Evolutionary conservation across 2,113 vertebrate genomes (phyloP), one percentile per base, ranked within the genome.

Genomic region (Carassius auratus): DNA sequence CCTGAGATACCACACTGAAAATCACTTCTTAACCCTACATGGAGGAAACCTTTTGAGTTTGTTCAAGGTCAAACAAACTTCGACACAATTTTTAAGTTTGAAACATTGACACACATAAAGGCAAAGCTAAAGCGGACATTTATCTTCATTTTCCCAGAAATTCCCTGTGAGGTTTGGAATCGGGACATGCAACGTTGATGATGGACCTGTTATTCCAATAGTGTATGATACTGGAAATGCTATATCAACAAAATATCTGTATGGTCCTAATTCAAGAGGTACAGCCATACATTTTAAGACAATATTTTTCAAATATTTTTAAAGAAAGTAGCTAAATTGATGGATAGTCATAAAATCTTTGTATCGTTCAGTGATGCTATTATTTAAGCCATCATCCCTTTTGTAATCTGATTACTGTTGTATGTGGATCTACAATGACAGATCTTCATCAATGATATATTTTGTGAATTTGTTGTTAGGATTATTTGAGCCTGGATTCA

Each of bases 191-290:
- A 8, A 6, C 2, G 73, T 2, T 3, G 23, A 89, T 80, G 89
- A 91, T 0, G 90, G 91, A 61, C 91, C 88, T 0, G 55, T 36
- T 1, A 9, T 86, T 33, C 91, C 89, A 6, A 48, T 92, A 21
- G 76, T 84, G 12, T 92, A 89, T 13, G 90, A 92, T 33, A 64
- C 13, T 17, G 87, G 87, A 36, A 66, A 79, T 55, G 12, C n/a
- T 8, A n/a, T 7, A 21, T 14, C 9, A 79, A 64, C 55, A 30
- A 74, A 1, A 55, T 38, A 23, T 19, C 14, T 83, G 5, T 88
- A 88, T 73, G 84, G 84, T 52, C 87, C 84, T 13, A 2, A 15
- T n/a, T 0, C 59, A 55, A 55, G 50, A 76, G 7, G 75, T 76
- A 33, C 2, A 12, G n/a, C 8, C 15, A 74, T 23, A 8, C 36